Evolutionary conservation across 1,140 invertebrate species (phyloP).

Genomic region (Macrocentrus cingulum): DNA sequence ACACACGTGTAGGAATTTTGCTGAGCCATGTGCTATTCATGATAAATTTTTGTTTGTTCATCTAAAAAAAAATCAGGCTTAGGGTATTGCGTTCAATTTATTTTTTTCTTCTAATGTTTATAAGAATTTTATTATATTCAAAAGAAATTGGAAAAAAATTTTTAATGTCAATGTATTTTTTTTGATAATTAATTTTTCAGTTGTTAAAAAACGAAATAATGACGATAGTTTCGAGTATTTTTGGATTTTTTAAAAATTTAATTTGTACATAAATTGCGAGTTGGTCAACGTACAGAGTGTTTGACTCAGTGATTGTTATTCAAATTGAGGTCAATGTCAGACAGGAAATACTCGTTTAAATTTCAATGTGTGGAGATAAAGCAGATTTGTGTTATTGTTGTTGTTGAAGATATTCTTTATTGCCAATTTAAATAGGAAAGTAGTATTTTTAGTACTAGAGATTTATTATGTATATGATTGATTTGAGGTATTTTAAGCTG

Average conservation of each 20-base stretch:
- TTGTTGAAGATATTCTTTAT: too few species aligned
- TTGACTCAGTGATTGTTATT: constrained; percentile 27
- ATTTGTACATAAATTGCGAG: not conserved
- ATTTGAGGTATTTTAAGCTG: not conserved
- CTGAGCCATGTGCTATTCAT: too few species aligned
- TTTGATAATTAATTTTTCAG: not conserved
- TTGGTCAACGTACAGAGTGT: constrained; percentile 22
- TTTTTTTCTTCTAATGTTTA: too few species aligned
- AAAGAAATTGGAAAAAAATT: too few species aligned
- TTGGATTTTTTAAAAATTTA: not conserved
- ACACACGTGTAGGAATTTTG: too few species aligned
- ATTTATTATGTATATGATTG: not conserved
- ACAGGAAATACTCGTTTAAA: constrained; percentile 33
- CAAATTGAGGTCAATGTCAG: constrained; percentile 36
- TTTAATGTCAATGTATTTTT: too few species aligned
- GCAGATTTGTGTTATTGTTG: too few species aligned
- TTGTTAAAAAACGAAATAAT: not conserved
- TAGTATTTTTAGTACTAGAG: too few species aligned
- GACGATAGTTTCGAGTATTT: not conserved
- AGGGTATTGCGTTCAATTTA: not conserved
- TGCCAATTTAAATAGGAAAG: too few species aligned
- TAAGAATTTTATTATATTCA: too few species aligned
- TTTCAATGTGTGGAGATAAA: constrained; percentile 15
- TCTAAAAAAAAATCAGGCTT: not conserved
- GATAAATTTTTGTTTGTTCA: too few species aligned